phyloP scores from a whole-genome alignment of 2,888 invertebrate species.

The Oligia latruncula region DNA sequence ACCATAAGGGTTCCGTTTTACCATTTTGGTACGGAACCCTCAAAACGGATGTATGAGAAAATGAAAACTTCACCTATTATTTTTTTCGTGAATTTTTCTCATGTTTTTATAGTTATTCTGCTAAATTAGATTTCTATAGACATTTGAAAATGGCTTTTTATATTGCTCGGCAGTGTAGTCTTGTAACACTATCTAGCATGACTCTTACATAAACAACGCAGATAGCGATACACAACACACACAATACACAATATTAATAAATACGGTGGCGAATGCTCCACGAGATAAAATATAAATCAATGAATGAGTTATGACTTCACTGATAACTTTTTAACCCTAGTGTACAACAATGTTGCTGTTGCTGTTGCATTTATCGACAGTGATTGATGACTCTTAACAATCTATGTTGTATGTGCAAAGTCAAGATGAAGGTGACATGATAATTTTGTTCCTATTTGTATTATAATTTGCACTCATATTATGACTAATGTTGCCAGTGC shows the following conservation, averaged over 20 bases:
- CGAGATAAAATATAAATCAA: slow-evolving; percentile 50
- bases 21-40: too few species aligned
- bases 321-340: slow-evolving; percentile 52
- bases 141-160: not conserved
- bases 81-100: too few species aligned
- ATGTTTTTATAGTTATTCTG: too few species aligned
- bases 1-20: too few species aligned
- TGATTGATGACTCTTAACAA: slow-evolving; percentile 30
- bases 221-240: not conserved
- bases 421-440: slow-evolving; percentile 45
- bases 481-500: too few species aligned
- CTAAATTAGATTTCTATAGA: not conserved
- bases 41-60: too few species aligned
- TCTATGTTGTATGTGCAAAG: slow-evolving; percentile 33
- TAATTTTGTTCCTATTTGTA: slow-evolving; percentile 2
- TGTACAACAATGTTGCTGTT: slow-evolving; percentile 39
- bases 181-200: not conserved
- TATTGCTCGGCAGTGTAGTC: not conserved
- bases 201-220: not conserved
- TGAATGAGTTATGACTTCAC: slow-evolving; percentile 47
- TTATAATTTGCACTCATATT: too few species aligned
- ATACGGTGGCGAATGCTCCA: slow-evolving; percentile 26
- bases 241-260: slow-evolving; percentile 32
- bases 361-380: slow-evolving; percentile 25
- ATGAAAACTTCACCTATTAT: too few species aligned